Conservation (phyloP, 2,113 vertebrate genomes). For the Corynorhinus townsendii region DNA sequence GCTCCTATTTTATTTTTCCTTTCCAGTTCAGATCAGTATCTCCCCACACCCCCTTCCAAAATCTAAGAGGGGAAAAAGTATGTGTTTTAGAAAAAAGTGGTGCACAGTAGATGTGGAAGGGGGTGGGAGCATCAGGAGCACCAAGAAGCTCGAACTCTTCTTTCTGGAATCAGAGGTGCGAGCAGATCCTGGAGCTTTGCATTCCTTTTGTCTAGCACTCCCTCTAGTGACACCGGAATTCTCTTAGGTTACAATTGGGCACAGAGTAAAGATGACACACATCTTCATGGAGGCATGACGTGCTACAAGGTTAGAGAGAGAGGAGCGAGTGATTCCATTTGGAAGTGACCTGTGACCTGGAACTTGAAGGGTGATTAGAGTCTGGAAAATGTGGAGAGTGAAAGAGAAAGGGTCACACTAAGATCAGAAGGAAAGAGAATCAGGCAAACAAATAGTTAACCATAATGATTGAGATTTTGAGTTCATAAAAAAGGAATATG, state of each 20-base stretch:
- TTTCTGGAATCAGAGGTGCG: not conserved
- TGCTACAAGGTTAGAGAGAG: not conserved
- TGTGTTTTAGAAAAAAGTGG: not conserved
- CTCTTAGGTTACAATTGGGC: not conserved
- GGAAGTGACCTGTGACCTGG: not conserved
- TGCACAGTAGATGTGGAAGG: not conserved
- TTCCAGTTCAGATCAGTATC: not conserved
- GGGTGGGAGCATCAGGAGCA: not conserved
- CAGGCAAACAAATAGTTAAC: not conserved
- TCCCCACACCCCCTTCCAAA: not conserved
- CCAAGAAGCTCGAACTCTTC: not conserved
- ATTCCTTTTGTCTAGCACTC: constrained; percentile 57
- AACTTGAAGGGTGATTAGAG: not conserved
- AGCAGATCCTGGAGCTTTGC: not conserved
- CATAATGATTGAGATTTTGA: not conserved
- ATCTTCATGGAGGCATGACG: not conserved
- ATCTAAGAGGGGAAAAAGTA: not conserved
- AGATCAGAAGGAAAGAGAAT: not conserved
- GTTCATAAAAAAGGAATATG: not conserved
- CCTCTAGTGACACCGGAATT: constrained; percentile 49
- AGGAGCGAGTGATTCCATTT: not conserved
- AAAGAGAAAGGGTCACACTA: not conserved
- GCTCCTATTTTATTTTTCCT: not conserved
- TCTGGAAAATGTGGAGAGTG: not conserved
- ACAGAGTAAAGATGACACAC: not conserved